Evolutionary conservation across 2,113 vertebrate genomes (phyloP).

Genomic region (Centropristis striata): DNA sequence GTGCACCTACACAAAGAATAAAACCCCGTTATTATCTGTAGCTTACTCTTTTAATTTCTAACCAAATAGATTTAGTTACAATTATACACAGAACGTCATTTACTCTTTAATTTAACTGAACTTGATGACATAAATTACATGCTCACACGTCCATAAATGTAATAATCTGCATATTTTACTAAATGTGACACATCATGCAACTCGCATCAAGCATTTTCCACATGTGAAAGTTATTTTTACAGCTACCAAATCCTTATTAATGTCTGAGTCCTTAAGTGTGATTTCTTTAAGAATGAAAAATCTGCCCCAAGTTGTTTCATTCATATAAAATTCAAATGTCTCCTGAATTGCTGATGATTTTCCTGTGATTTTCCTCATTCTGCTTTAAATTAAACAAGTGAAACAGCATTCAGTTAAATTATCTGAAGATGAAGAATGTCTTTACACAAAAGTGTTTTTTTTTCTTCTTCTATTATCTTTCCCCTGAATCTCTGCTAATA

Average conservation of each 20-base stretch:
- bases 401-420: not conserved
- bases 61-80: not conserved
- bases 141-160: not conserved
- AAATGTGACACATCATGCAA: not conserved
- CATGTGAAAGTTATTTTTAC: not conserved
- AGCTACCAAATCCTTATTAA: not conserved
- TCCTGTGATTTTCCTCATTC: not conserved
- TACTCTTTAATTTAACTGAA: not conserved
- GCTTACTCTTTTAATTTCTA: not conserved
- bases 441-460: not conserved
- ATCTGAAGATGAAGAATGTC: not conserved
- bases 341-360: not conserved
- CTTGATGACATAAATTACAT: not conserved
- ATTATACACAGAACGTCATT: not conserved
- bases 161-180: not conserved
- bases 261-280: not conserved
- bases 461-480: not conserved
- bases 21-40: not conserved
- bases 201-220: not conserved
- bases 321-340: not conserved
- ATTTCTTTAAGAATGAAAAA: slow-evolving; percentile 6
- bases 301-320: not conserved
- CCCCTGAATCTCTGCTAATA: not conserved
- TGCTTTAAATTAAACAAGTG: slow-evolving; percentile 13
- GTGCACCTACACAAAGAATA: slow-evolving; percentile 28